Conservation (phyloP, 2,888 invertebrate genomes). For the Agrotis ipsilon region DNA sequence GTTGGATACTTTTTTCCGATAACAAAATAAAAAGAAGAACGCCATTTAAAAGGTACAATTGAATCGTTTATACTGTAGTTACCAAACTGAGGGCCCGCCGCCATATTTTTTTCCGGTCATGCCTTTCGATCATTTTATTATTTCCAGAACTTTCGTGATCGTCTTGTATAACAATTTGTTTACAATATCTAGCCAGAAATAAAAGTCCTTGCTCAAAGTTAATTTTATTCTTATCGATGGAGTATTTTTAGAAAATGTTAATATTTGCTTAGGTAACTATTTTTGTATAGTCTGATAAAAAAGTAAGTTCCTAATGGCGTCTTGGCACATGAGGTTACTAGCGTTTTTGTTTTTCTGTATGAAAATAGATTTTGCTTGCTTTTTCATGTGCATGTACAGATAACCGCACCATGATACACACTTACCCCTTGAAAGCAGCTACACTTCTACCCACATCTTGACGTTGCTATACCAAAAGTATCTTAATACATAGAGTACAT, state of each 20-base stretch:
- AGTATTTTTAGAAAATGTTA: constrained; percentile 39
- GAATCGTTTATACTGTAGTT: constrained; percentile 30
- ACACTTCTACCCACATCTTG: no score
- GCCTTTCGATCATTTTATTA: constrained; percentile 46
- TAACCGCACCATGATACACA: no score
- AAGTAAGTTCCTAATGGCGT: not conserved
- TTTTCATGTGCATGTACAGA: no score
- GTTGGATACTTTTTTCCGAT: constrained; percentile 8
- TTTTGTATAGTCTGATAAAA: not conserved
- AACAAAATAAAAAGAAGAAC: constrained; percentile 24
- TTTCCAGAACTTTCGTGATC: constrained; percentile 55
- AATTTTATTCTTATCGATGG: constrained; percentile 15
- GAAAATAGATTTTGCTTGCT: not conserved
- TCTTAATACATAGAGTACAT: no score
- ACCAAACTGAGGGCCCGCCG: constrained; percentile 35
- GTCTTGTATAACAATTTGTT: constrained; percentile 46
- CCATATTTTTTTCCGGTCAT: constrained; percentile 33
- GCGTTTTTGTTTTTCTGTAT: not conserved
- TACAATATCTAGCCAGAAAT: constrained; percentile 38
- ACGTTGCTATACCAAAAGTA: no score
- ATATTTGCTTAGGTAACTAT: not conserved
- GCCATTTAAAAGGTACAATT: constrained; percentile 34
- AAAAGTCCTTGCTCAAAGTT: constrained; percentile 12
- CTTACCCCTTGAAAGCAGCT: no score
- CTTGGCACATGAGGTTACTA: constrained; percentile 20